These are phyloP conservation scores for Coccyzus lansbergi DNA, from an alignment of 2,797 vertebrate species.

Conservation along the genomic window DNA sequence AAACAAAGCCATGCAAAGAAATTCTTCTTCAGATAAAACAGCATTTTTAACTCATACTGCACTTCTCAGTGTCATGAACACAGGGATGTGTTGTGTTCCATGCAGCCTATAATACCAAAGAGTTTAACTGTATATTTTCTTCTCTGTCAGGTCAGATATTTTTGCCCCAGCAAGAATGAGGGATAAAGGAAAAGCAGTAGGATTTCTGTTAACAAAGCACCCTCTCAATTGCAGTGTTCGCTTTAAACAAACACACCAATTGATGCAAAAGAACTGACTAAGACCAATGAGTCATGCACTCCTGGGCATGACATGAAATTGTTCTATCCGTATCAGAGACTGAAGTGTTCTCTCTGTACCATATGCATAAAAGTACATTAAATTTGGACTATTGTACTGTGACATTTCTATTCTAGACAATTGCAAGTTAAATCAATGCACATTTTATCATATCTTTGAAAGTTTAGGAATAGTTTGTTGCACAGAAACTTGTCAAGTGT, in stretches of 20 bases:
- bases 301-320: not conserved
- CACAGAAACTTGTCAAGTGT: not conserved
- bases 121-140: not conserved
- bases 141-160: not conserved
- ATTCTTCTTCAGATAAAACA: not conserved
- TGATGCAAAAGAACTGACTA: not conserved
- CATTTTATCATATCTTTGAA: not conserved
- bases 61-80: not conserved
- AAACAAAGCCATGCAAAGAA: not conserved
- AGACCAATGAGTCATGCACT: not conserved
- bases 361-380: not conserved
- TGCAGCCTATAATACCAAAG: not conserved
- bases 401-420: constrained; percentile 32
- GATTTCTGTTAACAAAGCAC: not conserved
- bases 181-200: not conserved
- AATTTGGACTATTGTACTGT: not conserved
- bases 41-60: not conserved
- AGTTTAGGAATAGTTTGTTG: not conserved
- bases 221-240: not conserved
- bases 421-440: constrained; percentile 2
- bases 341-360: not conserved
- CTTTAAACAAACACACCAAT: not conserved
- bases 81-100: not conserved
- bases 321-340: not conserved
- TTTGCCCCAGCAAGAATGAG: not conserved